Evolutionary conservation across 1,140 invertebrate genomes (phyloP), one percentile per base, ranked within the genome.

Genomic region (Drosophila ficusphila): DNA sequence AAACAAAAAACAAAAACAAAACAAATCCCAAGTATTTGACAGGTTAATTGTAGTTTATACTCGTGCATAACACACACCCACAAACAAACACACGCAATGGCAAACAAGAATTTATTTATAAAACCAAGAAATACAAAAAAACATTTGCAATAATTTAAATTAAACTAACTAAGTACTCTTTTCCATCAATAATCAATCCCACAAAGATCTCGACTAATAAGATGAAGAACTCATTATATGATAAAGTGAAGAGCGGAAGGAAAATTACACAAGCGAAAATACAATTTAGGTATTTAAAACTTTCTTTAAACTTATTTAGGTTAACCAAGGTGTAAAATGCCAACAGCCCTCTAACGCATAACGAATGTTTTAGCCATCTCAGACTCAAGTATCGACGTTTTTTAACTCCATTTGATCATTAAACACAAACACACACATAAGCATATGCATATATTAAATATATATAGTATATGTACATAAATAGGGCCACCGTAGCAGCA

Each of bases 401-500:
- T 65, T 49, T 44, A 48, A 19, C 46, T 41, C 12, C 21, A 41
- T 41, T 74, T 27, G 29, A 29, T 57, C 46, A 53, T 49, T 33
- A 25, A 31, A 73, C 33, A 73, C 61, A 68, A 19, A 54, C 64
- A 69, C 57, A 70, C 46, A 74, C 52, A 83, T 49, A 47, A 25
- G 60, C 34, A 62, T 36, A 82, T 54, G 56, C 57, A 57, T 27
- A 62, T 48, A 74, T 68, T 48, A 47, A 19, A 62, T 41, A 49
- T 46, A 47, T 44, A 44, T 53, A 52, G 64, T 51, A 62, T 47
- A 58, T 69, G 78, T 77, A 82, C 53, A 76, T 83, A 82, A 57
- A 76, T 83, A 83, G 46, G 62, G 62, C 62, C 62, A 71, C 49
- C 61, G 44, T 71, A 82, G 78, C 73, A 82, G 77, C 78, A 75